Base-by-base conservation (phyloP, 2,113 vertebrate species). In the Polypterus senegalus region DNA sequence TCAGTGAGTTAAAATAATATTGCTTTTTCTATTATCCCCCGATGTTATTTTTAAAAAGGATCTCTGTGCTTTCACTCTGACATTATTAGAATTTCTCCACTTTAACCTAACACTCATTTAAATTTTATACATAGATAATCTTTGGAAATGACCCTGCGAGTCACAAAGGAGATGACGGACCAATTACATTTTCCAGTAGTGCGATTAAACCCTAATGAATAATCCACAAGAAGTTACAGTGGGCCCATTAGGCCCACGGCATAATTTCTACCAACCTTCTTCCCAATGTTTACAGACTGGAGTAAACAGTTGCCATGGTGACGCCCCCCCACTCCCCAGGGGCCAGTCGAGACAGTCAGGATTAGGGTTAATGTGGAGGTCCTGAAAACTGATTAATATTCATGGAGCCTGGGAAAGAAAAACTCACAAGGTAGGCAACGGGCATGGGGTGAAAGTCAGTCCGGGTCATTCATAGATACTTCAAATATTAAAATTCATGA, bases 401-500 rank as follows among this genome's bases (percentile, higher is more conserved):
- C 83, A 88, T 88, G 81, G 27, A 85, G 82, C 77, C 77, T 75
- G 81, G 77, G 63, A 79, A 85, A 84, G 81, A 76, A 63, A 79
- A 85, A 84, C 84, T 77, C 83, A 85, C 83, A 73, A 62, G 82
- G 80, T 81, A 88, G 81, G 83, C 86, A 87, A 88, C 86, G 84
- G 86, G 84, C 81, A 88, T 84, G 85, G 84, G 84, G 84, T 88
- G 86, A 87, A 84, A 84, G 83, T 88, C 84, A 86, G 71, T 70
- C 76, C 78, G 82, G 86, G 84, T 88, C 86, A 87, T 86, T 85
- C 86, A 88, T 87, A 88, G 85, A 88, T 81, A 87, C 84, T 87
- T 84, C 78, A 73, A 81, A 77, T 87, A 85, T 88, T 83, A 88
- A 86, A 86, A 88, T 88, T 88, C 86, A 88, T 88, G 85, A 88